Percentiles rank a stretch among this genome's conserved stretches.
Evolutionary conservation across 2,113 vertebrate species (phyloP).

Genomic region (Athene cunicularia): DNA sequence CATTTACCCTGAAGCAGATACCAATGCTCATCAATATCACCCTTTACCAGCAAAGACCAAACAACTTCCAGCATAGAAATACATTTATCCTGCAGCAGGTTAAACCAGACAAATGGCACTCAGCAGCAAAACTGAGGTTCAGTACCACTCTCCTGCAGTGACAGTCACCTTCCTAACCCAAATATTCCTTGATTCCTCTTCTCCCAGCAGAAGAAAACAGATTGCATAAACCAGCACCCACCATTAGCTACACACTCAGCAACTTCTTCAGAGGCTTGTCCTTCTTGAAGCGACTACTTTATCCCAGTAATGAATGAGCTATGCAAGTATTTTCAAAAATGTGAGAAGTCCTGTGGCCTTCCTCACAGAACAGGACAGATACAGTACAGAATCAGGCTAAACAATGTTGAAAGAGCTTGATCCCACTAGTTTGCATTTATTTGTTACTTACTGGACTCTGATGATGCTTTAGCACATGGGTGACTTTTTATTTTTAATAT

Average conservation of each 20-base stretch:
- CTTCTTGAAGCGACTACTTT: neutral
- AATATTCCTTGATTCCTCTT: neutral
- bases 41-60: neutral
- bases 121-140: neutral
- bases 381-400: neutral
- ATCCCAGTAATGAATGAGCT: neutral
- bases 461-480: neutral
- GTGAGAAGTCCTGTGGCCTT: neutral
- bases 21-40: neutral
- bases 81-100: neutral
- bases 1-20: neutral
- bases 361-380: neutral
- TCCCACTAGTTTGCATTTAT: neutral
- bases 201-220: neutral
- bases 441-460: neutral
- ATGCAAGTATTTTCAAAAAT: neutral
- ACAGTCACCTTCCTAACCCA: neutral
- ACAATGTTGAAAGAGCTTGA: neutral
- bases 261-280: neutral
- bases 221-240: neutral
- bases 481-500: neutral
- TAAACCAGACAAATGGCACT: neutral
- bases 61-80: neutral
- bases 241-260: neutral
- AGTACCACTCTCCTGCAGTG: accelerated